These are phyloP conservation scores for Subacronicta megacephala DNA, from an alignment of 2,888 invertebrate species.

Conservation along the genomic window DNA sequence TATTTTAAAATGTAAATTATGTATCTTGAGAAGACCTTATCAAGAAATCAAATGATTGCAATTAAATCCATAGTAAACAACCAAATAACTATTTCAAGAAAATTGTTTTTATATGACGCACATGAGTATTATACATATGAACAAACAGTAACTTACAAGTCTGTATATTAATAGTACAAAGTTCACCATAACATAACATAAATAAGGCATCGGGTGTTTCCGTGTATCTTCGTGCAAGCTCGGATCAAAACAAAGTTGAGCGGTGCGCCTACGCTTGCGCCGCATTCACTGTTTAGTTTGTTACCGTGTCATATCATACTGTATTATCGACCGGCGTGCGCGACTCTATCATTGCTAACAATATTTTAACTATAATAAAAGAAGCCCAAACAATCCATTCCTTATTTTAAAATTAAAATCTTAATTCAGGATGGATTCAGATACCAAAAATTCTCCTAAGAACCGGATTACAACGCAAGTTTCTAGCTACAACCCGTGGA, in stretches of 20 bases:
- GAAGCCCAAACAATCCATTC: constrained; percentile 8
- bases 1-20: neutral
- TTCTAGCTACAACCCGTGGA: constrained; percentile 80
- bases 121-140: constrained; percentile 3
- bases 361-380: constrained; percentile 10
- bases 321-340: constrained; percentile 73
- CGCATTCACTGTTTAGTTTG: constrained; percentile 64
- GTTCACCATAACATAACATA: constrained; percentile 70
- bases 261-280: constrained; percentile 52
- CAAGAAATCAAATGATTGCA: too few species aligned
- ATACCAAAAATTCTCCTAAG: constrained; percentile 71
- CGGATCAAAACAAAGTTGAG: constrained; percentile 81
- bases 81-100: neutral
- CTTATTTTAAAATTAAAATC: constrained; percentile 23
- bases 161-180: constrained; percentile 66
- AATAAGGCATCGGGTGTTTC: constrained; percentile 75
- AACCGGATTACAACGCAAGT: constrained; percentile 65
- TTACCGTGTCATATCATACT: constrained; percentile 73
- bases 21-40: neutral
- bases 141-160: constrained; percentile 33
- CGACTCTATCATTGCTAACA: constrained; percentile 46
- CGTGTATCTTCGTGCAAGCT: constrained; percentile 73
- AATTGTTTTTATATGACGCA: constrained; percentile 14
- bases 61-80: constrained; percentile 1
- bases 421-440: constrained; percentile 73